Evolutionary conservation across 2,888 invertebrate genomes (phyloP), one percentile per base, ranked within the genome.

Genomic region (Sinopyrophorus schimmeli): DNA sequence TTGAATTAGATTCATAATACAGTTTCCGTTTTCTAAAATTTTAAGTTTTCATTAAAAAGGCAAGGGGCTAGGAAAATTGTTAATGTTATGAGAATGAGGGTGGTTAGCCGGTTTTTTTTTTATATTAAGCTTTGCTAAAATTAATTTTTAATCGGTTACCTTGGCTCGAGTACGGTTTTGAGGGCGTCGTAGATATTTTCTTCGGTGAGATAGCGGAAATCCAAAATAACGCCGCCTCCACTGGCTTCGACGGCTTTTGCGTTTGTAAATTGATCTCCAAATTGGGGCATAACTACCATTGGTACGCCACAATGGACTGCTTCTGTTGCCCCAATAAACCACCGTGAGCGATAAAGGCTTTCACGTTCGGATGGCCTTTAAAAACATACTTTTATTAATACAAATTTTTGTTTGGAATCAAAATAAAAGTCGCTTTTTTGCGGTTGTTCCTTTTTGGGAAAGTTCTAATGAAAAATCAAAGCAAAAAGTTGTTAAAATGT

Each of bases 201-300:
- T 57, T 80, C 80, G n/a, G 74, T 78, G 26, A 84, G 73, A 20
- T 81, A 74, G 30, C 77, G 68, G 55, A 81, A 81, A 23, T 77
- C 65, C 1, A 86, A 71, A 3, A 81, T 74, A 1, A 78, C 72
- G 1, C 82, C 86, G 3, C 82, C 72, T 3, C 82, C 82, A 5
- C 78, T 77, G 34, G 81, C 80, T 60, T 79, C 77, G 2, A 83
- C 67, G 0, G 80, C 80, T 27, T 77, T 77, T 1, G 82, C 82
- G 64, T 87, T 87, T 0, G 81, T 77, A 52, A 80, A 81, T 63
- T 87, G 86, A 64, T 86, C 86, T 1, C 86, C 86, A 60, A 82
- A 86, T 34, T 86, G 76, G 3, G 87, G 87, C 18, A 87, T 79
- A 3, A 84, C 77, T 3, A 87, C 70, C 32, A 83, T 73, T 3